phyloP scores from a whole-genome alignment of 2,888 invertebrate genomes.

The Parnassius mnemosyne region DNA sequence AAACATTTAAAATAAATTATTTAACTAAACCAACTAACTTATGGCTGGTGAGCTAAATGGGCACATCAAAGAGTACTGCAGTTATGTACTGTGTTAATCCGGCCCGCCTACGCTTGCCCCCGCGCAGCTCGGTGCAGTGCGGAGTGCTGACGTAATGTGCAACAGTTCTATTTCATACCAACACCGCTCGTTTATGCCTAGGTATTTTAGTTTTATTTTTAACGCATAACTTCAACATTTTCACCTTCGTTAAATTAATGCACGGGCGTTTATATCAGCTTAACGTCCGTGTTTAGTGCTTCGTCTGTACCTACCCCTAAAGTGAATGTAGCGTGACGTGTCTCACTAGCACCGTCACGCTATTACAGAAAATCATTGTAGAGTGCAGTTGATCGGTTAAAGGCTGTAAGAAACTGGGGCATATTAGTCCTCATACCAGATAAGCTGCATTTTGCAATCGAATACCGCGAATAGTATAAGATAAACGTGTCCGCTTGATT shows the following conservation, averaged over 20 bases:
- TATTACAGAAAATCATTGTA: slow-evolving; percentile 21
- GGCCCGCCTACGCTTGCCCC: slow-evolving; percentile 33
- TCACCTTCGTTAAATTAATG: background rate
- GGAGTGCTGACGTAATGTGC: slow-evolving; percentile 39
- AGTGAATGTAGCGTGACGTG: slow-evolving; percentile 33
- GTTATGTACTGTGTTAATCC: slow-evolving; percentile 27
- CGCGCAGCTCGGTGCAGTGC: slow-evolving; percentile 31
- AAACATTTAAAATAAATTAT: background rate
- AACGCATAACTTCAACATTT: background rate
- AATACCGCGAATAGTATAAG: slow-evolving; percentile 55
- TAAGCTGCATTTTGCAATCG: slow-evolving; percentile 74
- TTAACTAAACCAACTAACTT: background rate
- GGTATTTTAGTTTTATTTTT: background rate
- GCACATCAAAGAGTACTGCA: slow-evolving; percentile 32
- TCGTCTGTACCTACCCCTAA: slow-evolving; percentile 20
- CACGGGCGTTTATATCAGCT: slow-evolving; percentile 24
- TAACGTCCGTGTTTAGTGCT: background rate
- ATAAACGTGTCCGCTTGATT: slow-evolving; percentile 60
- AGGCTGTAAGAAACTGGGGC: slow-evolving; percentile 60
- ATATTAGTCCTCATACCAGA: slow-evolving; percentile 64
- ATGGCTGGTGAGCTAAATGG: slow-evolving; percentile 38
- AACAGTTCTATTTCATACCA: slow-evolving; percentile 27
- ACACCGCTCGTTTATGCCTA: slow-evolving; percentile 4
- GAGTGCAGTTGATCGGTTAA: slow-evolving; percentile 34
- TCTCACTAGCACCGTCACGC: slow-evolving; percentile 50